Evolutionary conservation across 2,888 invertebrate genomes (phyloP).

Genomic region (Lagria hirta): DNA sequence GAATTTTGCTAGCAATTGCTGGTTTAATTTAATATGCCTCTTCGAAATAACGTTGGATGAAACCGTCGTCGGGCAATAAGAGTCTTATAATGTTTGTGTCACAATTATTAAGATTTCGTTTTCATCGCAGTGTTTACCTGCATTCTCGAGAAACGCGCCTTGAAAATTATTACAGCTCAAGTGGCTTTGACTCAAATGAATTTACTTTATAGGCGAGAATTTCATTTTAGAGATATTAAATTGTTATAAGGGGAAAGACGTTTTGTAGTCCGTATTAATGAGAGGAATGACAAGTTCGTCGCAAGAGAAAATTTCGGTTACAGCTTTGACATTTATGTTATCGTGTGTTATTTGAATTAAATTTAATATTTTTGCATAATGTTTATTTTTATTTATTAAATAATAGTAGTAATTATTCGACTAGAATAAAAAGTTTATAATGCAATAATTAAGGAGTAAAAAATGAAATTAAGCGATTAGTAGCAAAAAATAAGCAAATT

Average conservation of each 20-base stretch:
- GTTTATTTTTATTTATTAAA: too few relatives aligned
- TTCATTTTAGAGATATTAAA: conserved; percentile 50
- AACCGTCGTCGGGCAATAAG: conserved; percentile 18
- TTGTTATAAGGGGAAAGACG: conserved; percentile 46
- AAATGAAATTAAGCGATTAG: too few relatives aligned
- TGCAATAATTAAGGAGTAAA: too few relatives aligned
- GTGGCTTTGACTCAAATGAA: conserved; percentile 45
- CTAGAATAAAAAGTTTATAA: too few relatives aligned
- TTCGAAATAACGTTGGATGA: conserved; percentile 15
- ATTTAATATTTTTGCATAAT: too few relatives aligned
- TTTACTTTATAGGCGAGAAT: conserved; percentile 46
- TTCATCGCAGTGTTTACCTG: conserved; percentile 49
- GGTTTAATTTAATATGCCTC: conserved; percentile 21
- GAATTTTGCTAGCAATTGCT: conserved; percentile 16
- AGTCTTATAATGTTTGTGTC: conserved; percentile 47
- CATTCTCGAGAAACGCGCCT: conserved; percentile 40
- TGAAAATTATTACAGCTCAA: conserved; percentile 44
- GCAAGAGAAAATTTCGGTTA: too few relatives aligned
- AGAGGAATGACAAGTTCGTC: too few relatives aligned
- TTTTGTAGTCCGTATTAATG: conserved; percentile 28
- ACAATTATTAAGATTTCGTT: conserved; percentile 53
- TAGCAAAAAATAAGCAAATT: too few relatives aligned
- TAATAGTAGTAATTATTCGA: too few relatives aligned
- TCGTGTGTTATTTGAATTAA: too few relatives aligned
- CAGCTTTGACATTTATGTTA: too few relatives aligned